Percentiles rank a stretch among this genome's conserved stretches.
Conservation (phyloP, 1,140 invertebrate genomes). For the fruit fly (Drosophila melanogaster) region Release_6_plus_ISO1_MT NT_033779.5:14217001-14217500, state of each 20-base stretch:
- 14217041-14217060: slow-evolving; percentile 60
- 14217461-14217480: slow-evolving; percentile 59
- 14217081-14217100: neutral
- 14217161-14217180: slow-evolving; percentile 46
- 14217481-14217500: slow-evolving; percentile 39
- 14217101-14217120: slow-evolving; percentile 31
- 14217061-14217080: slow-evolving; percentile 58
- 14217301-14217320: slow-evolving; percentile 15
- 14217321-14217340: slow-evolving; percentile 16
- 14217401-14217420: slow-evolving; percentile 74
- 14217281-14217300: slow-evolving; percentile 27
- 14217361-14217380: slow-evolving; percentile 71
- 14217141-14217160: slow-evolving; percentile 41
- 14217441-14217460: slow-evolving; percentile 54
- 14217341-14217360: slow-evolving; percentile 12
- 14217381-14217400: slow-evolving; percentile 72
- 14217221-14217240: slow-evolving; percentile 61
- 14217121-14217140: slow-evolving; percentile 63
- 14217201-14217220: slow-evolving; percentile 73
- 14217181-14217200: slow-evolving; percentile 45
- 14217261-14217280: slow-evolving; percentile 32
- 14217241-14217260: slow-evolving; percentile 59
- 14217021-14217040: slow-evolving; percentile 72
- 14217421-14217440: slow-evolving; percentile 45
- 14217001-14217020: slow-evolving; percentile 42